A percentile compares a stretch with the other conserved stretches of the same genome.
Evolutionary conservation across 2,888 invertebrate species (phyloP).

Genomic region (Aradus depressus): DNA sequence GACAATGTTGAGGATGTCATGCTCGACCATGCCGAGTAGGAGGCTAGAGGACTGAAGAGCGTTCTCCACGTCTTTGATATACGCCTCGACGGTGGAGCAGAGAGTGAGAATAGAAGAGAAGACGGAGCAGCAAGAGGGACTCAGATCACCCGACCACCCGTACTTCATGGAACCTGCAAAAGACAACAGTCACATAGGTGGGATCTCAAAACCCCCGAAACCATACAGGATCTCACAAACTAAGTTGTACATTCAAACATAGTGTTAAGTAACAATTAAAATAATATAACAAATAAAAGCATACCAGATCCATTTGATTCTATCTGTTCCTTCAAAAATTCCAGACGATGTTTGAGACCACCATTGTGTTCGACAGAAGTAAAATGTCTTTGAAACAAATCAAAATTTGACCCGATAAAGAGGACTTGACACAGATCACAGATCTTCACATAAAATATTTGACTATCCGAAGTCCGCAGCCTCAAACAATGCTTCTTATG

Average conservation of each 20-base stretch:
- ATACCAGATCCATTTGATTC: background rate
- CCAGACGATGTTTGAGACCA: background rate
- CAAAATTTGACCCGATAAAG: background rate
- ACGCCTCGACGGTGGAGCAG: background rate
- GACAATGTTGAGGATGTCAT: background rate
- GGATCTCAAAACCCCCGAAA: no score
- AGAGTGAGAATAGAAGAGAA: background rate
- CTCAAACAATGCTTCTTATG: background rate
- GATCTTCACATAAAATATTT: conserved; percentile 1
- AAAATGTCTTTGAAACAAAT: background rate
- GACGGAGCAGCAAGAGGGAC: background rate
- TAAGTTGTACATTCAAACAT: background rate
- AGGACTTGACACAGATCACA: conserved; percentile 5
- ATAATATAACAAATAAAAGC: background rate
- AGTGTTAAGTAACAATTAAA: background rate
- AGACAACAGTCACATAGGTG: no score
- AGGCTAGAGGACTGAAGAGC: background rate
- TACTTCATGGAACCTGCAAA: background rate
- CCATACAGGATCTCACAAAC: no score
- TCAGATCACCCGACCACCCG: conserved; percentile 3
- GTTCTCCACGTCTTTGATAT: conserved; percentile 1
- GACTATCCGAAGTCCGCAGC: background rate
- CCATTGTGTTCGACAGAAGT: background rate
- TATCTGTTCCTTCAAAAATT: background rate
- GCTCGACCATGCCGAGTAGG: background rate